phyloP scores from a whole-genome alignment of 92 coral and sea anemone species.

The Epizoanthus rinbou region DNA sequence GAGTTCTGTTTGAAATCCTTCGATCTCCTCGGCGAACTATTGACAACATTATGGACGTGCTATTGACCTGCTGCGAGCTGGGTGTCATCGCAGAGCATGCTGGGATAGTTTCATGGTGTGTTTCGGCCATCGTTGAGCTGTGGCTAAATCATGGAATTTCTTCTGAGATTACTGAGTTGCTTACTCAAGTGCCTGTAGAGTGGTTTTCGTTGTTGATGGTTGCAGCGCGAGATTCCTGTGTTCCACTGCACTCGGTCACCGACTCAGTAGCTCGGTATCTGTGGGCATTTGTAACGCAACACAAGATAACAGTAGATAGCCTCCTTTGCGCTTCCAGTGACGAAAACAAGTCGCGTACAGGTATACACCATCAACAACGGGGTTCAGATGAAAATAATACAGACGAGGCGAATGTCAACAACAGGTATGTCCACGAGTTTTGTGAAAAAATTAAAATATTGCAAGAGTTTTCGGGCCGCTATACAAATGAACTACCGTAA shows the following conservation, averaged over 20 bases:
- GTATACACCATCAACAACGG: no score
- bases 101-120: constrained; percentile 12
- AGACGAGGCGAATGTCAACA: constrained; percentile 16
- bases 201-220: constrained; percentile 16
- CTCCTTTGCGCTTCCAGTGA: background rate
- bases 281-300: constrained; percentile 1
- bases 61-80: constrained; percentile 14
- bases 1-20: constrained; percentile 21
- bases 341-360: no score
- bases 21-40: constrained; percentile 14
- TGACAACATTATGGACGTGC: background rate
- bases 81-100: constrained; percentile 47
- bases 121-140: constrained; percentile 22
- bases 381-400: constrained; percentile 15
- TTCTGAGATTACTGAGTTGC: background rate
- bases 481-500: no score
- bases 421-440: constrained; percentile 9
- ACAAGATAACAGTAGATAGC: background rate
- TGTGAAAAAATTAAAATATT: no score
- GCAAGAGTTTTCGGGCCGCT: no score
- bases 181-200: constrained; percentile 23
- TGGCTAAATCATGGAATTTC: background rate
- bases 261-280: background rate
- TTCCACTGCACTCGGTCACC: background rate
- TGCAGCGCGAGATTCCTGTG: background rate